Base-by-base conservation (phyloP, 2,113 vertebrate genomes). In the Sceloporus tristichus region DNA sequence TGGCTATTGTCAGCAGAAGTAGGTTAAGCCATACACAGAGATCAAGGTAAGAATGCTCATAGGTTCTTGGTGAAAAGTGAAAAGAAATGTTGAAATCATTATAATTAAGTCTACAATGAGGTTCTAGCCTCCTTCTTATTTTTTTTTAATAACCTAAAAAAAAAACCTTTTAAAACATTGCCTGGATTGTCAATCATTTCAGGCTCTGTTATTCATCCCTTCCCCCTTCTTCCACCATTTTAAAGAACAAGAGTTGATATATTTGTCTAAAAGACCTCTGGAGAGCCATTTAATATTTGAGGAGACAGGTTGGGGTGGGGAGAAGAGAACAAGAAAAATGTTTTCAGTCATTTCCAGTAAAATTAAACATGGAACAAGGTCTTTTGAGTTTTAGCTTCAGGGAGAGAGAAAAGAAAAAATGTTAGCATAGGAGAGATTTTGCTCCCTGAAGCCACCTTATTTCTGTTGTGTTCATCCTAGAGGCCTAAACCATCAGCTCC, bases 401-500 rank as follows among this genome's bases (percentile, higher is more conserved):
- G 2, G 3, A 42, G 19, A 4, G 11, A 34, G 1, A 7, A 82
- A 6, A 29, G 34, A 68, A 16, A 13, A 62, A 62, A 38, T 71
- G 13, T 79, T 34, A 54, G 9, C 62, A 79, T 27, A 19, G 16
- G 9, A 34, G 66, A 10, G 40, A 71, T 38, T 25, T 38, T 56
- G 65, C 11, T 71, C 56, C n/a, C 48, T 85, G 29, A 70, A 13
- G 85, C 3, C 3, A 73, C 29, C 84, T 16, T 25, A 62, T 66
- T 87, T 89, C 65, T 74, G n/a, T 80, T 71, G 34, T 86, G 19
- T 79, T 83, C 79, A n/a, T 85, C 70, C 27, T 81, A 73, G 81
- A 70, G 86, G 56, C 87, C 83, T 78, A 40, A 85, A 86, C 9
- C 82, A 1, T 1, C 81, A 89, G 59, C 16, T 89, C 29, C 73